Base-by-base conservation (phyloP, 2,113 vertebrate species). In the Cinclus cinclus region DNA sequence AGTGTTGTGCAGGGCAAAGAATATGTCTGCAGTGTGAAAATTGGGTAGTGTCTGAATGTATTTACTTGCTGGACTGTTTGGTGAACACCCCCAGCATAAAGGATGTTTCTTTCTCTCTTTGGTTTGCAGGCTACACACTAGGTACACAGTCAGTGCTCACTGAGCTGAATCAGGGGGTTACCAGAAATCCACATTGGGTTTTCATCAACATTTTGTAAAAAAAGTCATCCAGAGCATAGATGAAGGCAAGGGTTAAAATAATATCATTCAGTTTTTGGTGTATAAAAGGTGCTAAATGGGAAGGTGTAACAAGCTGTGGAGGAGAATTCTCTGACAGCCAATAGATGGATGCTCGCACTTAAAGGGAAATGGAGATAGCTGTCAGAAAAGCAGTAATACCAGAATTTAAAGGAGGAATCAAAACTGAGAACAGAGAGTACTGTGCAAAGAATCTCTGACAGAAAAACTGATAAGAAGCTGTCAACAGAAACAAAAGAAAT, bases 401-500 rank as follows among this genome's bases (percentile, higher is more conserved):
- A 13, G 76, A 81, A 14, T 89, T 83, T 83, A 77, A 89, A 92
- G 63, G 15, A 70, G 30, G 47, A 63, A 79, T 94, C 41, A 67
- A 59, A 87, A 64, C 27, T 42, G 35, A 47, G 71, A 87, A 44
- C 62, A 90, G 83, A 60, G 13, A 39, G 70, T 79, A 62, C 44
- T 39, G 56, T 76, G 55, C 53, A 69, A 67, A 94, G 74, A 92
- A 53, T 30, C 47, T 68, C 27, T 78, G 60, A 65, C 68, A 80
- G 55, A 73, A 86, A 83, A 92, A 52, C 35, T 73, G 71, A 30
- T 75, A 62, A 77, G 68, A 67, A 83, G 37, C 39, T 5, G 6
- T 89, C 87, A 93, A 50, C 68, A 82, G 70, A 81, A 95, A 67
- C 44, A 85, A 77, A 93, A 78, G 25, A 75, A 88, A 63, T 69